A percentile compares a stretch with the other conserved stretches of the same genome.
phyloP scores from a whole-genome alignment of 2,113 vertebrate species.

The Leucopsar rothschildi region DNA sequence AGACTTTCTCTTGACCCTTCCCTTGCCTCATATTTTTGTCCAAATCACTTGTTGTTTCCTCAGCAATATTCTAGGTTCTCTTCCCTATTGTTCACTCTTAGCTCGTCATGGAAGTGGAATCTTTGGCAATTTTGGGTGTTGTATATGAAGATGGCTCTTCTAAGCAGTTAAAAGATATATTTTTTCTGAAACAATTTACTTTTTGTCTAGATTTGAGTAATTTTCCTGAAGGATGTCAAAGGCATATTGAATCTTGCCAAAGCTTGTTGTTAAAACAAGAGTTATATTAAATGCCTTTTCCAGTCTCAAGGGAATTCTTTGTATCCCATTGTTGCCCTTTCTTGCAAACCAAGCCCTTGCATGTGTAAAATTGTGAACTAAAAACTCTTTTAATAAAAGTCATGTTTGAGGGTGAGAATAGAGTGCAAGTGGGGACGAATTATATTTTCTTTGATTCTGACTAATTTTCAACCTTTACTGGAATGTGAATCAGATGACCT shows the following conservation, averaged over 20 bases:
- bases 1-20: not conserved
- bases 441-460: conserved; percentile 43
- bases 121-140: not conserved
- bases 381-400: not conserved
- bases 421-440: not conserved
- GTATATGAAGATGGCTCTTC: not conserved
- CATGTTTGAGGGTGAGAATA: not conserved
- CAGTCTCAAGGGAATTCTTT: not conserved
- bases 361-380: not conserved
- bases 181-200: not conserved
- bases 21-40: not conserved
- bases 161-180: not conserved
- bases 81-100: not conserved
- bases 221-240: not conserved
- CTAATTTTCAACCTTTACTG: conserved; percentile 53
- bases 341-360: not conserved
- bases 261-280: not conserved
- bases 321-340: not conserved
- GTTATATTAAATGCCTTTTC: not conserved
- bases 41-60: not conserved
- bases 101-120: not conserved
- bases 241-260: not conserved
- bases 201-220: not conserved
- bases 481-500: conserved; percentile 49
- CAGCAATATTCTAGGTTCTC: not conserved